A percentile compares a stretch with the other conserved stretches of the same genome.
Conservation (phyloP, 1,140 invertebrate species). For the Ceratina japonica region DNA sequence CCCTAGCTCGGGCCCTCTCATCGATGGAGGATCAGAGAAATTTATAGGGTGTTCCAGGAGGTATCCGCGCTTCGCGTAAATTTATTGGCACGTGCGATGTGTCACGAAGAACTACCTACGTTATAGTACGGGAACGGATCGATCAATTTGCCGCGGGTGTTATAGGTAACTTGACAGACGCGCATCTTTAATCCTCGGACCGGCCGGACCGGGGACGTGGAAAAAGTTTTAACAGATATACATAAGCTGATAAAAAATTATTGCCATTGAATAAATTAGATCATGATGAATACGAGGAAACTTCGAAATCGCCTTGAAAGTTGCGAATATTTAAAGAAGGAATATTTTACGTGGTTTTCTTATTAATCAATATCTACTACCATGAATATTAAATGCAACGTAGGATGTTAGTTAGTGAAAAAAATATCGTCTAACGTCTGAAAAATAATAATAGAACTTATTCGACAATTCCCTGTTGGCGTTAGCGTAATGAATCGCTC, state of each 20-base stretch:
- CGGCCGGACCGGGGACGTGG: not conserved
- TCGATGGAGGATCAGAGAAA: constrained; percentile 52
- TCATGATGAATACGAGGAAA: not conserved
- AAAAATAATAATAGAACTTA: constrained; percentile 7
- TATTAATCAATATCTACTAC: no score
- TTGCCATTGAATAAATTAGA: not conserved
- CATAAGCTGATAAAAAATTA: constrained; percentile 3
- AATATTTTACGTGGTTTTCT: not conserved
- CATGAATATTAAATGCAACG: not conserved
- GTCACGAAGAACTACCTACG: constrained; percentile 46
- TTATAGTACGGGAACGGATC: constrained; percentile 44
- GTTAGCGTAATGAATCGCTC: constrained; percentile 2
- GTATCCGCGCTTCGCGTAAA: constrained; percentile 52
- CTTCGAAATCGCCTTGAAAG: not conserved
- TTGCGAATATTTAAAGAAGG: no score
- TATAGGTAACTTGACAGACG: constrained; percentile 47
- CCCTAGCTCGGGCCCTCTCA: constrained; percentile 35
- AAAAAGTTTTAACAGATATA: constrained; percentile 38
- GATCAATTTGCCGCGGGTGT: constrained; percentile 49
- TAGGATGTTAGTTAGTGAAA: no score
- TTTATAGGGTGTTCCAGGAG: constrained; percentile 60
- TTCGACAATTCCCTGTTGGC: not conserved
- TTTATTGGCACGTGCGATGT: constrained; percentile 58
- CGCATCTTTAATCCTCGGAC: constrained; percentile 38
- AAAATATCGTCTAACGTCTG: not conserved